These are phyloP conservation scores for Calvadosia cruxmelitensis DNA, from an alignment of 30 jellyfish, hydroid and myxozoan species.

Conservation along the genomic window DNA sequence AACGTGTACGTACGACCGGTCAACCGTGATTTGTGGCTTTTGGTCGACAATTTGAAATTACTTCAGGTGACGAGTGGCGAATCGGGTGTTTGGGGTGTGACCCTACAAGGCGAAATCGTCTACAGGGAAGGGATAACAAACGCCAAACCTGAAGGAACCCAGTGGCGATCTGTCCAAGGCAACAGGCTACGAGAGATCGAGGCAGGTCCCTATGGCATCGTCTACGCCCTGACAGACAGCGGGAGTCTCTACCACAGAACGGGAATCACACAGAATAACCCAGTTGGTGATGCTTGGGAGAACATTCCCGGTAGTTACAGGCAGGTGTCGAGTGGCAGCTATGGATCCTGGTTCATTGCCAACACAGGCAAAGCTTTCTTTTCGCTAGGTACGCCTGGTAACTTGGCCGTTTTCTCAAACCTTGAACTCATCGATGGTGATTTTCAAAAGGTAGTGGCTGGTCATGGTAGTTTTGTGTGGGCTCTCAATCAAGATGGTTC, in stretches of 20 bases:
- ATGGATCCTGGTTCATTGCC: not conserved
- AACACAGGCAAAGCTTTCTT: not conserved
- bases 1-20: constrained; percentile 20
- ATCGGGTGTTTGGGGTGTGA: constrained; percentile 1
- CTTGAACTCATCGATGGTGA: not conserved
- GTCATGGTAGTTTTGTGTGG: not conserved
- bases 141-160: not conserved
- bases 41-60: not conserved
- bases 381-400: not conserved
- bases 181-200: not conserved
- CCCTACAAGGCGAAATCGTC: not conserved
- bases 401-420: not conserved
- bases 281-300: not conserved
- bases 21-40: not conserved
- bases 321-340: not conserved
- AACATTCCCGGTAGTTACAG: not conserved
- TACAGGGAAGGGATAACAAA: not conserved
- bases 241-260: not conserved
- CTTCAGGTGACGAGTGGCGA: not conserved
- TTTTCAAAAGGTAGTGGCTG: not conserved
- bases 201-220: not conserved
- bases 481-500: not conserved
- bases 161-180: not conserved
- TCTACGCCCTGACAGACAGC: not conserved
- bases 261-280: not conserved